These are phyloP conservation scores for Hyalella azteca DNA, from an alignment of 2,888 invertebrate species.

Conservation along the genomic window DNA sequence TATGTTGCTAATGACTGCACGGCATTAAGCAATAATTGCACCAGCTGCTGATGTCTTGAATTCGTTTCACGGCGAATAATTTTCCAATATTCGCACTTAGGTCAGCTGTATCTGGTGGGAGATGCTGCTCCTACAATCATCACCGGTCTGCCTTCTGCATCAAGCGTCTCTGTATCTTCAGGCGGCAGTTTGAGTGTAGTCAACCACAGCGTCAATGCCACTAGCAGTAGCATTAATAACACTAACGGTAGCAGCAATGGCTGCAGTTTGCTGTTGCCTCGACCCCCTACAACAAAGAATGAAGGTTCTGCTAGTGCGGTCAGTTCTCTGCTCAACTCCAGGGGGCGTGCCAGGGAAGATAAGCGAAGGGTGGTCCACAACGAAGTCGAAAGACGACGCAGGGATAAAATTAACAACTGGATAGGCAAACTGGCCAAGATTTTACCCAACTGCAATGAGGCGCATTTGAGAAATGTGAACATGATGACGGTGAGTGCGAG, in stretches of 20 bases:
- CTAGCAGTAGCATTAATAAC: background rate
- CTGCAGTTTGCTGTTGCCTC: conserved; percentile 4
- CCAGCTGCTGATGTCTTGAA: too few species aligned
- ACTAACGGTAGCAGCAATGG: background rate
- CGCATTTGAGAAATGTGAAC: background rate
- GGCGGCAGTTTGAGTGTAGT: background rate
- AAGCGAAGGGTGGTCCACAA: conserved; percentile 87
- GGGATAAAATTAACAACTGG: conserved; percentile 98
- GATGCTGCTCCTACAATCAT: background rate
- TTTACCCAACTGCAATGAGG: conserved; percentile 65
- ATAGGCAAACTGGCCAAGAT: conserved; percentile 90
- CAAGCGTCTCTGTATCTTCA: background rate
- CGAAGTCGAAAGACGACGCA: conserved; percentile 88
- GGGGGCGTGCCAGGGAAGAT: conserved; percentile 52
- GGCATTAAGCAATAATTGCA: too few species aligned
- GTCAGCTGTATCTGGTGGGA: conserved; percentile 9
- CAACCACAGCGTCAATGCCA: background rate
- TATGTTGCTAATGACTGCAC: too few species aligned
- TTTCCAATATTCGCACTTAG: too few species aligned
- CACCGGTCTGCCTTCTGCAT: background rate
- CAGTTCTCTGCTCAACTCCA: background rate
- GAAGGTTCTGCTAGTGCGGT: background rate
- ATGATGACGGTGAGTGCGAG: background rate
- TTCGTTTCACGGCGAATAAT: too few species aligned
- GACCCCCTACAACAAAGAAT: background rate